Conservation (phyloP, 2,113 vertebrate genomes). For the Tachuris rubrigastra region DNA sequence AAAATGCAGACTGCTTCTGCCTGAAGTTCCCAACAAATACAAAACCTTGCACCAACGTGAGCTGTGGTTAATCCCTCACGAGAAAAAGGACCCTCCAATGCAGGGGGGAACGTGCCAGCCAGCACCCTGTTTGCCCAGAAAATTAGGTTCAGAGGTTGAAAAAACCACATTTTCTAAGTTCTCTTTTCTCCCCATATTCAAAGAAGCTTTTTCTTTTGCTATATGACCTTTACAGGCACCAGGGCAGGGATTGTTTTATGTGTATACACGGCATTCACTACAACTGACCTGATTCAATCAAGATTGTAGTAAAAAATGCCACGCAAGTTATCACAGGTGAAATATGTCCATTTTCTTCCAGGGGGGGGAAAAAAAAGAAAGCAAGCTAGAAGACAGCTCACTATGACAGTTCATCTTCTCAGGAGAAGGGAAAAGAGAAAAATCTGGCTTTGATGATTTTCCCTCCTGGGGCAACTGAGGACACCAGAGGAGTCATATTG, state of each 20-base stretch:
- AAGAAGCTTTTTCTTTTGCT: background rate
- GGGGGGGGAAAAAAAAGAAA: no score
- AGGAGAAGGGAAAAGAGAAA: background rate
- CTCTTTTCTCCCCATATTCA: background rate
- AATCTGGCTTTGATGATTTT: background rate
- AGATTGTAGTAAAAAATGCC: background rate
- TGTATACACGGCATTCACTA: accelerated
- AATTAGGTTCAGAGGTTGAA: background rate
- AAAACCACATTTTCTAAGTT: background rate
- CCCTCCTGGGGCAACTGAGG: background rate
- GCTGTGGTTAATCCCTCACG: background rate
- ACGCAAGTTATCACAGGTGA: background rate
- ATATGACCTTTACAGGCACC: background rate
- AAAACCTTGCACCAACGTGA: background rate
- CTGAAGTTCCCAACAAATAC: background rate
- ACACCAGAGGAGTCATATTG: background rate
- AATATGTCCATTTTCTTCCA: background rate
- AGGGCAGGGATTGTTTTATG: background rate
- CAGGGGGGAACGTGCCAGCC: background rate
- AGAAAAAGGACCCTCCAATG: background rate
- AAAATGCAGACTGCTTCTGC: background rate
- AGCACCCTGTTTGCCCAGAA: background rate
- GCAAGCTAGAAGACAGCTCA: background rate
- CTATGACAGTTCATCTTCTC: background rate
- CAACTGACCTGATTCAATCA: background rate